phyloP scores from a whole-genome alignment of 2,797 vertebrate species.

The Thripadectes ignobilis region DNA sequence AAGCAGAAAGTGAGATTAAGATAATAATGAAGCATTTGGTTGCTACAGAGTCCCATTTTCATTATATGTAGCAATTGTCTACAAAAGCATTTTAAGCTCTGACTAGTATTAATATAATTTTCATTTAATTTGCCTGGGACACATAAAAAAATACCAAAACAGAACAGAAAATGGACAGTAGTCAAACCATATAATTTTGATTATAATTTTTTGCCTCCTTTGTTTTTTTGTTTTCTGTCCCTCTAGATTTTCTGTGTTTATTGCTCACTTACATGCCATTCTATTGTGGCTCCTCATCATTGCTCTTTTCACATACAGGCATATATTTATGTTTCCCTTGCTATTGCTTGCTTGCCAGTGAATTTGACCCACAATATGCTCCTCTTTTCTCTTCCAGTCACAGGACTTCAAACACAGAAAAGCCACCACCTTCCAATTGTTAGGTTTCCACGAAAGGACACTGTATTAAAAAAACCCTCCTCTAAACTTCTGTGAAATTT shows the following conservation, averaged over 20 bases:
- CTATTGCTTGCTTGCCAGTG: background rate
- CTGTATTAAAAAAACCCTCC: background rate
- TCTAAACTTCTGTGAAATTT: background rate
- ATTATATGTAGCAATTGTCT: background rate
- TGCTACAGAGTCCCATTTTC: background rate
- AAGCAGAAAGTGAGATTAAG: background rate
- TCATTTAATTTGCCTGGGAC: background rate
- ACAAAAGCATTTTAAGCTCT: background rate
- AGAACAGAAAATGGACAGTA: background rate
- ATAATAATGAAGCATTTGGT: background rate
- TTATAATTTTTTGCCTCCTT: background rate
- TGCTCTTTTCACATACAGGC: background rate
- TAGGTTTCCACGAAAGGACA: background rate
- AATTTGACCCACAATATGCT: background rate
- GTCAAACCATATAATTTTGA: background rate
- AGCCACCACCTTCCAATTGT: background rate
- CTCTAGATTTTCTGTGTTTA: background rate
- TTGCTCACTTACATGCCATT: background rate
- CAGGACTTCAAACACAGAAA: background rate
- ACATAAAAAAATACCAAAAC: background rate
- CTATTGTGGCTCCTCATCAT: background rate
- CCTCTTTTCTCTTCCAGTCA: background rate
- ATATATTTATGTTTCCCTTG: background rate
- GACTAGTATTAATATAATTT: background rate
- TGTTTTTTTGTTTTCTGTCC: background rate